Evolutionary conservation across 2,888 invertebrate genomes (phyloP), one percentile per base, ranked within the genome.

Genomic region (Unio delphinus): DNA sequence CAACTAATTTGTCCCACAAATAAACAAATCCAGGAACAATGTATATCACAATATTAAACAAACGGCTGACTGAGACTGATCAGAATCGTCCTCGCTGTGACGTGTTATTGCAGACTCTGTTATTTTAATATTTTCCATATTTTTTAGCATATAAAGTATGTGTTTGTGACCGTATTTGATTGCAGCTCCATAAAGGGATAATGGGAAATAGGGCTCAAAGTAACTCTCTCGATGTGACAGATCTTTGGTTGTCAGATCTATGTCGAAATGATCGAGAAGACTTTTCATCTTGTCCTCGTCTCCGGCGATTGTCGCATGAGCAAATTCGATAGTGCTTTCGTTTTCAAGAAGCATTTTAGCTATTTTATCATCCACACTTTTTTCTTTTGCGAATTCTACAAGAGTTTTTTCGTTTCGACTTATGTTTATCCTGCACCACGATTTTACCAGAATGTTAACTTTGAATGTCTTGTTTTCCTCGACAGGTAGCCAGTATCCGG

Each of bases 251-350:
- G 79, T 63, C 59, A 87, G 72, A 71, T 88, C 86, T 23, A 83
- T 80, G 7, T 78, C 69, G 26, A 79, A 77, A 70, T 87, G 84
- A 68, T 80, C 79, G 54, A 87, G 61, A 23, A 88, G 74, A 65
- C 78, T 75, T 45, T 79, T 64, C 86, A 87, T 86, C n/a, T 82
- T 67, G 17, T 81, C 79, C 23, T 76, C 80, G 63, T 89, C 89
- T 0, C 88, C 88, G 7, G 89, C 88, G 63, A 89, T 83, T 3
- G 86, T 86, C 11, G 89, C 88, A 66, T 89, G 89, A 1, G 88
- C 88, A 62, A 88, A 85, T 65, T 87, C 87, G 20, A 86, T 79
- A 11, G 85, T 78, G 4, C 86, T 84, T 67, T 86, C 84, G 65
- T 84, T 80, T 18, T 83, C 78, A 8, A 82, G 73, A 26, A 87